Evolutionary conservation across 1,140 invertebrate genomes (phyloP).

Genomic region (Centruroides sculpturatus): DNA sequence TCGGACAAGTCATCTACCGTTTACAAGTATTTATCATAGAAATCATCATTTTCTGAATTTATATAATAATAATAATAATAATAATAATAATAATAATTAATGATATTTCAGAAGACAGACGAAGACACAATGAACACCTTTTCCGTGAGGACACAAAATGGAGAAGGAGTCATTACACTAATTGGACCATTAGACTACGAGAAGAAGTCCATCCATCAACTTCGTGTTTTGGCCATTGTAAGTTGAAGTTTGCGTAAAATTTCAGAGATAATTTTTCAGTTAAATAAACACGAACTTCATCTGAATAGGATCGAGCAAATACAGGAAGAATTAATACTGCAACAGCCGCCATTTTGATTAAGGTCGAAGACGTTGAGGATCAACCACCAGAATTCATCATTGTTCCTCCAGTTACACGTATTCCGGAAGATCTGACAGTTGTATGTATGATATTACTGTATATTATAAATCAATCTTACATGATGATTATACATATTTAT

Average conservation of each 20-base stretch:
- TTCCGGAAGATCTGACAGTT: constrained; percentile 66
- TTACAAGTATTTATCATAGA: constrained; percentile 4
- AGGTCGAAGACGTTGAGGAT: constrained; percentile 77
- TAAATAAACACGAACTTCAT: too few species aligned
- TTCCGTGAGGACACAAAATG: constrained; percentile 63
- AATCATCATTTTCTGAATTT: too few species aligned
- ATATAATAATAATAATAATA: too few species aligned
- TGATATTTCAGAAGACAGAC: constrained; percentile 46
- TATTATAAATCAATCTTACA: too few species aligned
- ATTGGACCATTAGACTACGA: constrained; percentile 70
- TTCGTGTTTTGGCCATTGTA: constrained; percentile 64
- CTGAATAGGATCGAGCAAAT: constrained; percentile 20
- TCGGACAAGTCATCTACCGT: constrained; percentile 55
- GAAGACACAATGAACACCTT: constrained; percentile 54
- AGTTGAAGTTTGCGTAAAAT: constrained; percentile 10
- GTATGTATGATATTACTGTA: constrained; percentile 22
- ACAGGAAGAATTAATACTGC: constrained; percentile 47
- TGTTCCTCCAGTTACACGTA: constrained; percentile 66
- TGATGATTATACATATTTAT: too few species aligned
- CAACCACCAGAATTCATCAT: constrained; percentile 78
- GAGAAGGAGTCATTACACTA: constrained; percentile 69
- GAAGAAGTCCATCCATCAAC: constrained; percentile 68
- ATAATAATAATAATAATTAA: too few species aligned
- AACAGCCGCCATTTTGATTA: constrained; percentile 70
- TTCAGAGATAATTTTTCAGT: too few species aligned